These are phyloP conservation scores for Rhinichthys klamathensis DNA, from an alignment of 2,113 vertebrate genomes.

Conservation along the genomic window DNA sequence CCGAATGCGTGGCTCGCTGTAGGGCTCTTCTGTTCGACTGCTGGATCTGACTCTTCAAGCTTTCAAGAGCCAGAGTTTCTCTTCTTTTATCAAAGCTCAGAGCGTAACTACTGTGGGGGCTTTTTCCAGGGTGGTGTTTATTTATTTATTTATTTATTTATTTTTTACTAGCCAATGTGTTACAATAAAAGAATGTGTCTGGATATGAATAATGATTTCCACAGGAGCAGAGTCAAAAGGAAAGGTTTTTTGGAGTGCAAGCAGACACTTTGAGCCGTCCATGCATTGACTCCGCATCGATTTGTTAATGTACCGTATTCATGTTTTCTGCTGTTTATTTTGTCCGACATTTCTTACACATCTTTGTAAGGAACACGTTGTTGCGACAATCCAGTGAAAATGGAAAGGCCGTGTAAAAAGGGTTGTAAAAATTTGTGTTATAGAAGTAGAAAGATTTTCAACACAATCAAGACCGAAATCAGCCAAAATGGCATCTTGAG, in stretches of 20 bases:
- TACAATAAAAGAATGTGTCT: conserved; percentile 5
- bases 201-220: conserved; percentile 31
- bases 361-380: background rate
- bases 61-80: conserved; percentile 42
- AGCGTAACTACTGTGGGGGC: background rate
- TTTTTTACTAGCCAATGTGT: background rate
- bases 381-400: background rate
- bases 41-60: conserved; percentile 23
- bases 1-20: conserved; percentile 41
- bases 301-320: conserved; percentile 28
- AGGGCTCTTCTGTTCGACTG: conserved; percentile 43
- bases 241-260: conserved; percentile 1
- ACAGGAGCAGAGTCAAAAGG: conserved; percentile 19
- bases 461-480: background rate
- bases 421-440: background rate
- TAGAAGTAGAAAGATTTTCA: background rate
- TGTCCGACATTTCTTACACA: background rate
- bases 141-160: conserved; percentile 7
- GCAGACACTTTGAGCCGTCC: background rate
- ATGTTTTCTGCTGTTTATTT: conserved; percentile 7
- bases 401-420: background rate
- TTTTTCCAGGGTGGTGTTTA: conserved; percentile 4
- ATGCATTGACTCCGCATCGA: background rate
- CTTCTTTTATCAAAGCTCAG: conserved; percentile 40
- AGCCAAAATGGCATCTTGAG: background rate